Evolutionary conservation across 2,113 vertebrate species (phyloP), one percentile per base, ranked within the genome.

Genomic region (Planiliza haematocheilus): DNA sequence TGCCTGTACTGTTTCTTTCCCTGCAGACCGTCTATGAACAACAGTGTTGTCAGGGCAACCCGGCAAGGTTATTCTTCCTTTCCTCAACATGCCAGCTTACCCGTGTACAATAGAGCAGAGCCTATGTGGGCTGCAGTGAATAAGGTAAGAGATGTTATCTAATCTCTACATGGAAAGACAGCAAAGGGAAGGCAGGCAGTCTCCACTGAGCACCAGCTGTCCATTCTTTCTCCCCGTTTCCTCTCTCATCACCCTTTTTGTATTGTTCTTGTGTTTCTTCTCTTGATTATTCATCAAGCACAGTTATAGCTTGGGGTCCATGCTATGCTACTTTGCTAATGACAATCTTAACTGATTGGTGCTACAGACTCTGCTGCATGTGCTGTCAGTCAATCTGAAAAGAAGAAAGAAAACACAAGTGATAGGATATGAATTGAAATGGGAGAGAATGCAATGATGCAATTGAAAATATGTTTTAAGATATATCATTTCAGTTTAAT

Each of bases 71-170:
- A 65, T 80, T 69, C 49, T 69, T 68, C 64, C 66, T 74, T 49
- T 56, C 58, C 51, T 70, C 61, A 66, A 84, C 84, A 86, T 87
- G 81, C 77, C 78, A 80, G 70, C 62, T 80, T 79, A 50, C 72
- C 76, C 17, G 50, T 73, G 79, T 66, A 82, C 84, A 90, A 88
- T 79, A 7, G 76, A 77, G 52, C 71, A 51, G 69, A 80, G 84
- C 55, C 75, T 64, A 88, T 88, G 88, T 82, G 89, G 88, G 91
- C 51, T 69, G 78, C 60, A 61, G 82, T 80, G 87, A 92, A 93
- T 86, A 87, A 85, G 82, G 87, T 86, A 87, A 75, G 78, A 90
- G 92, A 93, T 93, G 83, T 89, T 91, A 93, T 93, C 92, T 86
- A 41, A 68, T 46, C 24, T 50, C 62, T 20, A 48, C 82, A 74